Evolutionary conservation across 2,113 vertebrate genomes (phyloP).

Genomic region (Nibea coibor): DNA sequence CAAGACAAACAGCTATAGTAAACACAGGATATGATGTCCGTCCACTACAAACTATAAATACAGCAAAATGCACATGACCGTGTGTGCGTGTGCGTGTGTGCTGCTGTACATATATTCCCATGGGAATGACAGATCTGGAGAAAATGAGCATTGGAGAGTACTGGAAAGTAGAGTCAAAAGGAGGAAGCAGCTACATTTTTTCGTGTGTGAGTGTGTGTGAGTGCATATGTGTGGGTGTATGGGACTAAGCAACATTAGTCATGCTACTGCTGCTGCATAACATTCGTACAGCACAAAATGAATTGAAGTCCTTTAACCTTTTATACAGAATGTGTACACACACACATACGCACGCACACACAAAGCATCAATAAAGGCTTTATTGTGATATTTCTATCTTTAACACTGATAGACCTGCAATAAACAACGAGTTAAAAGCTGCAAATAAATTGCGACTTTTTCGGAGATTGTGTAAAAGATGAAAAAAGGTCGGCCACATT

Average conservation of each 20-base stretch:
- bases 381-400: conserved; percentile 15
- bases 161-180: conserved; percentile 28
- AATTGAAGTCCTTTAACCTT: conserved; percentile 19
- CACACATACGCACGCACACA: conserved; percentile 6
- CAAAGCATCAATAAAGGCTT: not conserved
- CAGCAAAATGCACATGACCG: conserved; percentile 16
- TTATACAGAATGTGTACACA: not conserved
- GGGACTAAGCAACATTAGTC: conserved; percentile 50
- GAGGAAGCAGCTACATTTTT: conserved; percentile 27
- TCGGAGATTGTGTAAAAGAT: not conserved
- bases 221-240: conserved; percentile 43
- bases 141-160: conserved; percentile 9
- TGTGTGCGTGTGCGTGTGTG: not conserved
- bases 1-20: conserved; percentile 60
- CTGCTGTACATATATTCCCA: not conserved
- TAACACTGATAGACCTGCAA: not conserved
- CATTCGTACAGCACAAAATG: conserved; percentile 29
- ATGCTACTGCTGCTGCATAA: conserved; percentile 32
- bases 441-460: not conserved
- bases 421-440: not conserved
- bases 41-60: conserved; percentile 47
- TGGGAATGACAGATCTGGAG: conserved; percentile 6
- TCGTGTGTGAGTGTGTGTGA: conserved; percentile 16
- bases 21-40: conserved; percentile 70
- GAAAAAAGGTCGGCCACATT: conserved; percentile 12